These are phyloP conservation scores for Odontamblyopus lacepedii DNA, from an alignment of 2,797 vertebrate species.

Conservation along the genomic window DNA sequence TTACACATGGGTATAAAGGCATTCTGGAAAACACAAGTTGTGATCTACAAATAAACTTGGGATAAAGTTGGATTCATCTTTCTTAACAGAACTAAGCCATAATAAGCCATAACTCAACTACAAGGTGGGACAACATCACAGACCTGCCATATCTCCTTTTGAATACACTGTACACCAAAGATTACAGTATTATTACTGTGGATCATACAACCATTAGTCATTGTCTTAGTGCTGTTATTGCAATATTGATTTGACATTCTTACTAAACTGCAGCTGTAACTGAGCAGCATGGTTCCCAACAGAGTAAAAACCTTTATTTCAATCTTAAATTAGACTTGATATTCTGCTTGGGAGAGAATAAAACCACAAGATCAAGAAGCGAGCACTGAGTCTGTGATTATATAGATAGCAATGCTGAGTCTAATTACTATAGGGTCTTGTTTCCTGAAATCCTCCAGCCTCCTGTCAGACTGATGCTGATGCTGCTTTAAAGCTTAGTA, in stretches of 20 bases:
- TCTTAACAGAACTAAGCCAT: background rate
- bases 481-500: constrained; percentile 8
- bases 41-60: background rate
- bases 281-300: constrained; percentile 3
- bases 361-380: constrained; percentile 7
- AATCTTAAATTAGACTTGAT: constrained; percentile 14
- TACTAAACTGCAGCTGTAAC: constrained; percentile 10
- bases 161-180: background rate
- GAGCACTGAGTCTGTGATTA: background rate
- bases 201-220: background rate
- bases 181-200: background rate
- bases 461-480: constrained; percentile 14
- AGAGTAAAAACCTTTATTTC: background rate
- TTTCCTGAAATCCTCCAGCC: constrained; percentile 18
- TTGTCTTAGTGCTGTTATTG: background rate
- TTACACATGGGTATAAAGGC: background rate
- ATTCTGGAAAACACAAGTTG: background rate
- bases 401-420: background rate
- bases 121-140: background rate
- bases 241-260: background rate
- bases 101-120: background rate
- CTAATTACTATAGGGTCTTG: constrained; percentile 9
- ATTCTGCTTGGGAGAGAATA: constrained; percentile 12
- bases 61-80: background rate
- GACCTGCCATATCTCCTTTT: background rate